These are phyloP conservation scores for Tetramorium parvispinum DNA, from an alignment of 1,140 invertebrate species.

Conservation along the genomic window DNA sequence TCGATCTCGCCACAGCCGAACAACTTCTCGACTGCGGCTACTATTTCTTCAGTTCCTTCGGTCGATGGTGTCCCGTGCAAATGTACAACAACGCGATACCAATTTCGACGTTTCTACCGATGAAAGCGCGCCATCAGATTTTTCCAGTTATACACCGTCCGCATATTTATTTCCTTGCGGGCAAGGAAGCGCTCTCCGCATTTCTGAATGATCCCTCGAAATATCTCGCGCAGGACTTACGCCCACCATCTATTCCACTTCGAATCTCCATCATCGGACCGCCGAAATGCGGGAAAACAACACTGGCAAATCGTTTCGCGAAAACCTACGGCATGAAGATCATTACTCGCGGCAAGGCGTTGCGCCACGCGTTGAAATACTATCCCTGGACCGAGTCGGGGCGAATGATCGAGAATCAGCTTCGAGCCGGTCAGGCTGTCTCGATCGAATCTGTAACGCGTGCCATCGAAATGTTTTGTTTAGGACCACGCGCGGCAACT, in stretches of 20 bases:
- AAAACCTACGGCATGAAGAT: constrained; percentile 85
- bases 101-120: constrained; percentile 85
- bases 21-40: constrained; percentile 85
- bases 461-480: constrained; percentile 84
- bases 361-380: constrained; percentile 84
- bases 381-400: constrained; percentile 84
- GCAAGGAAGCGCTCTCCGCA: constrained; percentile 82
- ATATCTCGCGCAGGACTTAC: constrained; percentile 83
- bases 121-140: constrained; percentile 81
- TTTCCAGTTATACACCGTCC: constrained; percentile 86
- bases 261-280: constrained; percentile 93
- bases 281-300: constrained; percentile 94
- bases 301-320: constrained; percentile 86
- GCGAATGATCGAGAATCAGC: constrained; percentile 75
- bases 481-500: constrained; percentile 82
- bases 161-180: constrained; percentile 87
- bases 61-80: constrained; percentile 87
- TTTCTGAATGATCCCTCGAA: constrained; percentile 86
- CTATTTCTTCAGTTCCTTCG: constrained; percentile 87
- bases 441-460: constrained; percentile 78
- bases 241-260: constrained; percentile 86
- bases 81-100: constrained; percentile 83
- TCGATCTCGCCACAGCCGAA: constrained; percentile 86
- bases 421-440: constrained; percentile 82
- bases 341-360: constrained; percentile 84